Evolutionary conservation across 2,113 vertebrate genomes (phyloP), one percentile per base, ranked within the genome.

Genomic region (Lota lota): DNA sequence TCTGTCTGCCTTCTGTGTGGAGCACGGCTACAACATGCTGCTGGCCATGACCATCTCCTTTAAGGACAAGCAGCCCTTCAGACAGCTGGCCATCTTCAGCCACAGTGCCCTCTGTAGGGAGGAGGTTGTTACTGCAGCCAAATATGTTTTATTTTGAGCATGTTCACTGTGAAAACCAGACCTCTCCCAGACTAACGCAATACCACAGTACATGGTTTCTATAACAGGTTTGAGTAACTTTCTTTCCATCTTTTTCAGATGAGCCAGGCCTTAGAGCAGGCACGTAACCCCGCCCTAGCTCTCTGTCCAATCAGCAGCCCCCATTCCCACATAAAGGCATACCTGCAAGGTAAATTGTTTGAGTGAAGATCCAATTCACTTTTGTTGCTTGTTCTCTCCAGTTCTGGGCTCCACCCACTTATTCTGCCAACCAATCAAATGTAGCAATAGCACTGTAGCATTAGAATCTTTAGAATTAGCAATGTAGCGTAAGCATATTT

Each of bases 31-130:
- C 14, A 69, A 90, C 0, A 86, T 87, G 64, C 64, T 98, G 78
- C 84, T 99, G 10, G 77, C 93, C 83, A 98, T 98, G 96, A 90
- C 86, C 0, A 94, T 99, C 79, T 92, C 89, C 47, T 96, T 93
- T 61, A 86, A 72, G 0, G 36, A 91, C 2, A 80, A 91, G 0
- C 91, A 95, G 73, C 95, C 95, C 21, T 88, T 85, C 10, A 89
- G 96, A 33, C 95, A 97, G 36, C 77, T 99, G 0, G 94, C 90
- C 0, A 77, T 97, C 17, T 98, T 93, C 88, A 95, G 95, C 79
- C 87, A 22, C 20, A 83, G 66, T 0, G 22, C 79, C 22, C 63
- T 78, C 4, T 90, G 93, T 70, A 93, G 85, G 12, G 63, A 79
- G 1, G 73, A 79, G 74, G 96, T 97, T 7, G 53, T 12, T 56